Evolutionary conservation across 2,888 invertebrate species (phyloP).

Genomic region (Drosophila lutescens): DNA sequence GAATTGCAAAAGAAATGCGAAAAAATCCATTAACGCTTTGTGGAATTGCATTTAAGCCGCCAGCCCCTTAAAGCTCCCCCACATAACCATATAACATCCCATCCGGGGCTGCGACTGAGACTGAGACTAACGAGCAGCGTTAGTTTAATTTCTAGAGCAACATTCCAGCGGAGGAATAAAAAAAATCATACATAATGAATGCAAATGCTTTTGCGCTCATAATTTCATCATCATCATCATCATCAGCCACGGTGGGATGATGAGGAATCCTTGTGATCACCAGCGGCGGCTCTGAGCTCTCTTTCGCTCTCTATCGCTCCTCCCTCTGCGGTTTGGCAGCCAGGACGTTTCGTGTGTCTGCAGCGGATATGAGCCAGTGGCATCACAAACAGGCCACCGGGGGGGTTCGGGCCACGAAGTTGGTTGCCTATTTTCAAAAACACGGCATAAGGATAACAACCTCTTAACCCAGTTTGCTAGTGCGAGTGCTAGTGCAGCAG

Average conservation of each 20-base stretch:
- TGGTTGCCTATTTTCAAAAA: conserved; percentile 78
- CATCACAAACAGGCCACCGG: conserved; percentile 73
- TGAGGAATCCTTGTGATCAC: conserved; percentile 35
- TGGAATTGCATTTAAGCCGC: conserved; percentile 77
- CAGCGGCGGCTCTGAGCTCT: conserved; percentile 6
- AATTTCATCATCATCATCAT: conserved; percentile 70
- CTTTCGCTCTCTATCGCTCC: conserved; percentile 49
- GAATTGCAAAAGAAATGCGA: conserved; percentile 60
- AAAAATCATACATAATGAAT: conserved; percentile 74
- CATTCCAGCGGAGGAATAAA: conserved; percentile 29
- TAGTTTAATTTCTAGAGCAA: conserved; percentile 78
- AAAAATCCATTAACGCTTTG: conserved; percentile 79
- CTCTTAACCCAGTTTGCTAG: conserved; percentile 76
- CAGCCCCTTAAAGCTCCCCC: conserved; percentile 10
- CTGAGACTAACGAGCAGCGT: conserved; percentile 72
- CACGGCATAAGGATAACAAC: conserved; percentile 80
- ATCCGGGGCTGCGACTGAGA: conserved; percentile 34
- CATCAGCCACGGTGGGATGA: neutral
- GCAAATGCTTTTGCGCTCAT: conserved; percentile 80
- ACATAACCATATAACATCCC: conserved; percentile 13
- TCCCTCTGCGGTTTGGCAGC: conserved; percentile 66
- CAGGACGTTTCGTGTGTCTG: conserved; percentile 79
- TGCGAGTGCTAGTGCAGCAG: conserved; percentile 48
- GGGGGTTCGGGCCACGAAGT: conserved; percentile 33
- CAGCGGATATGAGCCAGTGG: conserved; percentile 74